Conservation (phyloP, 2,888 invertebrate species). For the Harpalus rufipes region DNA sequence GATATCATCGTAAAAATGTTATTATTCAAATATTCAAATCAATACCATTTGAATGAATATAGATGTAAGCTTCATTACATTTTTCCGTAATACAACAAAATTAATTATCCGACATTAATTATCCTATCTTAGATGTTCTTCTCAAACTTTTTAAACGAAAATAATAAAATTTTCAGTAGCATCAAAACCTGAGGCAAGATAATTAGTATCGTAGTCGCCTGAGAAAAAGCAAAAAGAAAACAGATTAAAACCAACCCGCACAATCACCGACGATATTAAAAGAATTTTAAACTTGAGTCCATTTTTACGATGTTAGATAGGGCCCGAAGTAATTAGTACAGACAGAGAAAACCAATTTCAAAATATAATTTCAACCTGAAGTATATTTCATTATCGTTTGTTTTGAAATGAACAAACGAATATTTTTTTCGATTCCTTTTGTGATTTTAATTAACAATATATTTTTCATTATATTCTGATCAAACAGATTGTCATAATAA, state of each 20-base stretch:
- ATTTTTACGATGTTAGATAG: constrained; percentile 58
- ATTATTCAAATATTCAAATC: too few relatives aligned
- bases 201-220: constrained; percentile 31
- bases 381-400: constrained; percentile 29
- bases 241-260: constrained; percentile 46
- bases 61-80: not conserved
- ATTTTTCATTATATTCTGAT: constrained; percentile 16
- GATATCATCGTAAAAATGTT: too few relatives aligned
- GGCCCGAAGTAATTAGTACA: constrained; percentile 36
- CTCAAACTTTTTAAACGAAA: constrained; percentile 26
- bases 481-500: constrained; percentile 3
- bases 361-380: constrained; percentile 31
- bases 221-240: constrained; percentile 47
- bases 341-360: constrained; percentile 14
- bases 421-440: constrained; percentile 28
- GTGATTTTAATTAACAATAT: constrained; percentile 23
- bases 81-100: not conserved
- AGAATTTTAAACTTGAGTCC: constrained; percentile 53
- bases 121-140: constrained; percentile 1
- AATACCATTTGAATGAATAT: too few relatives aligned
- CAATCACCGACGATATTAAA: constrained; percentile 51
- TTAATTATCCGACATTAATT: not conserved
- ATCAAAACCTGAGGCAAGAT: constrained; percentile 19
- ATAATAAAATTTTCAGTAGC: constrained; percentile 45
- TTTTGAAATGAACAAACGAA: constrained; percentile 13